Conservation (phyloP, 2,113 vertebrate species). For the Craseonycteris thonglongyai region DNA sequence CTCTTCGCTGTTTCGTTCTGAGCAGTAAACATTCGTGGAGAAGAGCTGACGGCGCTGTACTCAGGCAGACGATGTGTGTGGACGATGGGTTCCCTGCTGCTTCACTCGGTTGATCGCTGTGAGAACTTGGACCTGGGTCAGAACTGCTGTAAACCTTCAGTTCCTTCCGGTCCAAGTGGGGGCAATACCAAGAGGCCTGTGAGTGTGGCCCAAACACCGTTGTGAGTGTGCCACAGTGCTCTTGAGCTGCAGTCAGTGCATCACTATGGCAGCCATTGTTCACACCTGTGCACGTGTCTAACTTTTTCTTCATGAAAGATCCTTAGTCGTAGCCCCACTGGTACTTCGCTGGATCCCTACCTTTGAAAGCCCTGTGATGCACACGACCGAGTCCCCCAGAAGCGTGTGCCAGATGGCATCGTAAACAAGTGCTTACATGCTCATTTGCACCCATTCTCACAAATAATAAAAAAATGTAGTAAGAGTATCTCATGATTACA, state of each 20-base stretch:
- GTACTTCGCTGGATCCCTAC: no score
- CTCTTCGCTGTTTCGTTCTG: not conserved
- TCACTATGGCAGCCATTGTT: fast-evolving
- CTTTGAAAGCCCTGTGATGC: no score
- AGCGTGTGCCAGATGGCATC: fast-evolving
- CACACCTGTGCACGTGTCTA: fast-evolving
- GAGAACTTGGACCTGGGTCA: not conserved
- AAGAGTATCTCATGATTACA: not conserved
- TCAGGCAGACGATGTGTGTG: fast-evolving
- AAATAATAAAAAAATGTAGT: not conserved
- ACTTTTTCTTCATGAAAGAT: not conserved
- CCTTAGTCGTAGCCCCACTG: no score
- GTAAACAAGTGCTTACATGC: fast-evolving
- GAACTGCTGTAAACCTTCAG: no score
- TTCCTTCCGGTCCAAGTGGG: fast-evolving
- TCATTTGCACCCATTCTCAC: not conserved
- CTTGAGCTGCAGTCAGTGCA: not conserved
- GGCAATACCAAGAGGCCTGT: fast-evolving
- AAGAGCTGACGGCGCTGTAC: fast-evolving
- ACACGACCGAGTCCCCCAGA: fast-evolving
- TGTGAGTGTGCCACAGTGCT: not conserved
- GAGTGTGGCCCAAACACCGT: fast-evolving
- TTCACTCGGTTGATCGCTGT: fast-evolving
- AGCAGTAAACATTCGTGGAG: fast-evolving
- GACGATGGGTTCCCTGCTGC: fast-evolving